Conservation (phyloP, 2,113 vertebrate species). For the Ailuropoda melanoleuca region DNA sequence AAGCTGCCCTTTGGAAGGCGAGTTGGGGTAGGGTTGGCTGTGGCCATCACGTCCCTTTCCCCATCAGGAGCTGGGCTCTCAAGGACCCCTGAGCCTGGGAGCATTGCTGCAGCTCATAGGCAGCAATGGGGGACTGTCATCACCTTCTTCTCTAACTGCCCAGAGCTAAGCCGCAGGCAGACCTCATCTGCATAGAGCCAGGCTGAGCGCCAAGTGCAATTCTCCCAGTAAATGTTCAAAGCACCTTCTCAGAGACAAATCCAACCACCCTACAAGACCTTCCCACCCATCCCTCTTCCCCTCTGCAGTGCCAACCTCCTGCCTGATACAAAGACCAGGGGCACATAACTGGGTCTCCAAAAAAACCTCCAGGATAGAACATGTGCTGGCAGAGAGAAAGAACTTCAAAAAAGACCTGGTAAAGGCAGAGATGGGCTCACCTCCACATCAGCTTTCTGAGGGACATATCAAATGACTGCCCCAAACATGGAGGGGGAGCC, state of each 20-base stretch:
- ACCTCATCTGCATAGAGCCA: conserved; percentile 42
- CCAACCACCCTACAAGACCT: conserved; percentile 13
- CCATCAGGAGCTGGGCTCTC: not conserved
- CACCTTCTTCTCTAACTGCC: conserved; percentile 28
- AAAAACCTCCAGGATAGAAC: not conserved
- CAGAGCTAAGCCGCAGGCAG: conserved; percentile 29
- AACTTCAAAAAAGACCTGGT: not conserved
- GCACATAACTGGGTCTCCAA: not conserved
- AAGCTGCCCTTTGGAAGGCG: not conserved
- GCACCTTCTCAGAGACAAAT: conserved; percentile 23
- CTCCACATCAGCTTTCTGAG: not conserved
- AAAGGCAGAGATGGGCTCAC: not conserved
- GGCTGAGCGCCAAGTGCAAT: conserved; percentile 34
- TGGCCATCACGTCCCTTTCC: not conserved
- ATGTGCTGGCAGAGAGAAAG: not conserved
- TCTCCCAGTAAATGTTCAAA: conserved; percentile 63
- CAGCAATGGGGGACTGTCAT: not conserved
- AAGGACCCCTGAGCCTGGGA: not conserved
- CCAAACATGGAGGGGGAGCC: rapidly evolving
- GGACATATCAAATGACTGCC: not conserved
- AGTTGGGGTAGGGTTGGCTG: not conserved
- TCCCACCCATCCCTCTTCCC: not conserved
- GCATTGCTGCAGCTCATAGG: not conserved
- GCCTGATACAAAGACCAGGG: not conserved
- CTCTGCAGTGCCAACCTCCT: not conserved